Evolutionary conservation across 2,113 vertebrate genomes (phyloP).

Genomic region (Ondatra zibethicus): DNA sequence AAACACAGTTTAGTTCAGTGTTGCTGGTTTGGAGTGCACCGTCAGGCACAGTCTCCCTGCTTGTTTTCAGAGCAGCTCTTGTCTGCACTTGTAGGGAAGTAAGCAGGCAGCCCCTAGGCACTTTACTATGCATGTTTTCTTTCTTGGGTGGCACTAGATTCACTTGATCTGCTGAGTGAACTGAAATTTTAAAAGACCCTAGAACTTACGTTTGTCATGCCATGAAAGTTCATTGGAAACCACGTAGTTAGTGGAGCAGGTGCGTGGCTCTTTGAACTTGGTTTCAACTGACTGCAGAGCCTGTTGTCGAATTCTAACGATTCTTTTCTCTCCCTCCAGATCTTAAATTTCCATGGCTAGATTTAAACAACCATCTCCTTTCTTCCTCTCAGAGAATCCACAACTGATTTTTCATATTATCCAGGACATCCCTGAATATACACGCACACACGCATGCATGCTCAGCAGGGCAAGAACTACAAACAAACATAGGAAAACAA

Average conservation of each 20-base stretch:
- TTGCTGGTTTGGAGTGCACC: constrained; percentile 31
- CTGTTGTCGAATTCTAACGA: constrained; percentile 43
- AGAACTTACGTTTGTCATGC: constrained; percentile 55
- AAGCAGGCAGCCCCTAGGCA: constrained; percentile 55
- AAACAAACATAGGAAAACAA: not conserved
- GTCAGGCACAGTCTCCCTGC: not conserved
- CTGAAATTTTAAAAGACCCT: constrained; percentile 71
- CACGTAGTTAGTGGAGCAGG: constrained; percentile 50
- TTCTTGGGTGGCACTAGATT: constrained; percentile 70
- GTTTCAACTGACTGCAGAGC: constrained; percentile 20
- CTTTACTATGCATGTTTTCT: constrained; percentile 60
- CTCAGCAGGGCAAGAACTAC: not conserved
- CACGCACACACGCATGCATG: not conserved
- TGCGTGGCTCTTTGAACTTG: not conserved
- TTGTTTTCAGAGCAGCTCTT: constrained; percentile 2
- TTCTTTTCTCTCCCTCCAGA: not conserved
- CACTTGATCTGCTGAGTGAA: constrained; percentile 62
- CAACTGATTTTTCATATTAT: constrained; percentile 17
- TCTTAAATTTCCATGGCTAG: constrained; percentile 33
- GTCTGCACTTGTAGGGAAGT: constrained; percentile 34
- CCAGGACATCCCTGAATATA: not conserved
- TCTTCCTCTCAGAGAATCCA: constrained; percentile 6
- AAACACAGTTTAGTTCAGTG: constrained; percentile 28
- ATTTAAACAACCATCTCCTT: constrained; percentile 55
- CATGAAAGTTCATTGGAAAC: constrained; percentile 57